A percentile compares a stretch with the other conserved stretches of the same genome.
Evolutionary conservation across 2,888 invertebrate species (phyloP).

Genomic region (Oxytorus armatus): DNA sequence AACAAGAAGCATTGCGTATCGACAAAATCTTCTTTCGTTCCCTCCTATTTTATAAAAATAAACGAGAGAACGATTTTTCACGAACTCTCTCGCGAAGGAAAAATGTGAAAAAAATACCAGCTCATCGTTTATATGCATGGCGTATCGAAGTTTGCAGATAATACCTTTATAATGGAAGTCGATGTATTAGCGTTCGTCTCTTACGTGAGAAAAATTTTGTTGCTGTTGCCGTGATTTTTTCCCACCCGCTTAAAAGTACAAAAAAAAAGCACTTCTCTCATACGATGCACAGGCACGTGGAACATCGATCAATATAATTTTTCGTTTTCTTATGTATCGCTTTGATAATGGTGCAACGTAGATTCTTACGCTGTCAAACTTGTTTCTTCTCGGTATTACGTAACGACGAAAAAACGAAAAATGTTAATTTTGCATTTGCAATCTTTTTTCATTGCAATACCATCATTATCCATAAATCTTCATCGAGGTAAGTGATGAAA

Average conservation of each 20-base stretch:
- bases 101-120: neutral
- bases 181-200: constrained; percentile 68
- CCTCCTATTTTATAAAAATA: too few species aligned
- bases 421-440: too few species aligned
- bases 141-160: constrained; percentile 68
- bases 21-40: too few species aligned
- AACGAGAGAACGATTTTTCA: constrained; percentile 7
- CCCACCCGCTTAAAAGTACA: too few species aligned
- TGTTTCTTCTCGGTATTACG: neutral
- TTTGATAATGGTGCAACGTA: neutral
- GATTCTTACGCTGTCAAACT: neutral
- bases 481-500: too few species aligned
- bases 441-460: neutral
- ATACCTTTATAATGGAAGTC: constrained; percentile 70
- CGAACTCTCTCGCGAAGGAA: too few species aligned
- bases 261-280: constrained; percentile 37
- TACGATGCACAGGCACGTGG: constrained; percentile 71
- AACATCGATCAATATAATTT: constrained; percentile 41
- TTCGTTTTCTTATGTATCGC: neutral
- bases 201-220: neutral
- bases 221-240: neutral
- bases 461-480: neutral
- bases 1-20: too few species aligned
- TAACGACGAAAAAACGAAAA: too few species aligned
- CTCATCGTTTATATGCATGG: constrained; percentile 36